Conservation (phyloP, 1,140 invertebrate species). For the Solenopsis invicta region DNA sequence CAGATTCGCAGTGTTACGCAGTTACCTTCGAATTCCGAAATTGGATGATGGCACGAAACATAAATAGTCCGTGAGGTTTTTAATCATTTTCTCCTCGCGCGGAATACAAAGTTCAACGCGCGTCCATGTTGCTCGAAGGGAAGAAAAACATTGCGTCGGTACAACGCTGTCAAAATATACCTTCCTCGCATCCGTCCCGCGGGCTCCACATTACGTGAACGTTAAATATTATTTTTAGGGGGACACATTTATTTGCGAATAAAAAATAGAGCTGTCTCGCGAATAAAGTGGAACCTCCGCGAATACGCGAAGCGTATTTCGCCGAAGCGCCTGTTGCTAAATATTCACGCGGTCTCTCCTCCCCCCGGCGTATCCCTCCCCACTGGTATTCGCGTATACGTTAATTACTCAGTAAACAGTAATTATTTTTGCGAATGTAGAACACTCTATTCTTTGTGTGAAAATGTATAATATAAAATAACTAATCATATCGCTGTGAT, state of each 20-base stretch:
- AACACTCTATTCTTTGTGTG: slow-evolving; percentile 57
- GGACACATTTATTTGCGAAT: slow-evolving; percentile 79
- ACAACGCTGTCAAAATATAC: slow-evolving; percentile 77
- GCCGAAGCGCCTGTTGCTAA: slow-evolving; percentile 78
- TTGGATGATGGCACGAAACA: slow-evolving; percentile 72
- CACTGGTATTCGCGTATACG: background rate
- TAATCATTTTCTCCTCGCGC: slow-evolving; percentile 75
- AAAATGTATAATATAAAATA: slow-evolving; percentile 34
- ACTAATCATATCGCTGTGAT: slow-evolving; percentile 61
- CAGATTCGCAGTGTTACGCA: slow-evolving; percentile 57
- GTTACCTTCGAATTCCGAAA: slow-evolving; percentile 68
- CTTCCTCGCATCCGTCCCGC: slow-evolving; percentile 71
- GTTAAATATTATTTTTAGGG: slow-evolving; percentile 81
- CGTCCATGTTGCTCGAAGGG: slow-evolving; percentile 74
- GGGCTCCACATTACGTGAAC: slow-evolving; percentile 77
- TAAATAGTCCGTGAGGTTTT: slow-evolving; percentile 77
- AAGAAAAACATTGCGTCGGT: slow-evolving; percentile 78
- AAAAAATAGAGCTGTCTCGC: slow-evolving; percentile 80
- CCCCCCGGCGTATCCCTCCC: slow-evolving; percentile 13
- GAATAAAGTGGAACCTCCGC: slow-evolving; percentile 76
- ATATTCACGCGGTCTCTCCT: slow-evolving; percentile 69
- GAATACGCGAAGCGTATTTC: slow-evolving; percentile 76
- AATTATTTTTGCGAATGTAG: slow-evolving; percentile 75
- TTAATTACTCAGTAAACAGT: slow-evolving; percentile 77
- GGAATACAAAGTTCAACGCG: slow-evolving; percentile 71